Evolutionary conservation across 2,888 invertebrate genomes (phyloP).

Genomic region (Crepidodera aurea): DNA sequence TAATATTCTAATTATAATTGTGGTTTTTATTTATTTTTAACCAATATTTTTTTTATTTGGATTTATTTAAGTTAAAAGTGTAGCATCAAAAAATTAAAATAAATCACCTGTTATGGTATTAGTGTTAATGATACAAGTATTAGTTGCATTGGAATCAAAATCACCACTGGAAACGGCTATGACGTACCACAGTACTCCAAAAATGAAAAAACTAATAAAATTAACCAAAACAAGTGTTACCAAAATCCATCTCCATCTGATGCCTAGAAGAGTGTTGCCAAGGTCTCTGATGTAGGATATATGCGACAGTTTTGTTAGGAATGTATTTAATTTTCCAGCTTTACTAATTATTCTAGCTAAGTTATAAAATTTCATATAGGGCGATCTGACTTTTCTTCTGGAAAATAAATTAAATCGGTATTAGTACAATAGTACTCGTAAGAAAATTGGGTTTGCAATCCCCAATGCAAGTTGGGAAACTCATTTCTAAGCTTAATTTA

Average conservation of each 20-base stretch:
- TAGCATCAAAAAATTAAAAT: conserved; percentile 42
- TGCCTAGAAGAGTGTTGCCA: conserved; percentile 73
- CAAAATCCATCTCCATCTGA: conserved; percentile 77
- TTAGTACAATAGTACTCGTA: no score
- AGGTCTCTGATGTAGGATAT: conserved; percentile 62
- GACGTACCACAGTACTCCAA: conserved; percentile 49
- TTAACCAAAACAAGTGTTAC: conserved; percentile 57
- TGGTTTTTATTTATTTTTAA: not conserved
- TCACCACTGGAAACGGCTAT: conserved; percentile 49
- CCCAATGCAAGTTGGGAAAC: no score
- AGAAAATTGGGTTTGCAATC: no score
- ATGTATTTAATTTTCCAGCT: conserved; percentile 49
- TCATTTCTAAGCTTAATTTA: no score
- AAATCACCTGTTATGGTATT: conserved; percentile 47
- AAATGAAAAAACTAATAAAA: conserved; percentile 47
- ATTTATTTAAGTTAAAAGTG: no score
- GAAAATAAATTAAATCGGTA: no score
- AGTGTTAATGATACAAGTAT: conserved; percentile 50
- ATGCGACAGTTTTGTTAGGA: conserved; percentile 45
- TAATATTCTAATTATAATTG: not conserved
- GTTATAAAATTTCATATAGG: conserved; percentile 38
- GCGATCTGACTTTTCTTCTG: conserved; percentile 41
- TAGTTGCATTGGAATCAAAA: conserved; percentile 42
- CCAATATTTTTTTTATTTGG: no score
- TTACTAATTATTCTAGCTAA: conserved; percentile 47